Conservation (phyloP, 1,140 invertebrate genomes). For the Pomacea maculata region DNA sequence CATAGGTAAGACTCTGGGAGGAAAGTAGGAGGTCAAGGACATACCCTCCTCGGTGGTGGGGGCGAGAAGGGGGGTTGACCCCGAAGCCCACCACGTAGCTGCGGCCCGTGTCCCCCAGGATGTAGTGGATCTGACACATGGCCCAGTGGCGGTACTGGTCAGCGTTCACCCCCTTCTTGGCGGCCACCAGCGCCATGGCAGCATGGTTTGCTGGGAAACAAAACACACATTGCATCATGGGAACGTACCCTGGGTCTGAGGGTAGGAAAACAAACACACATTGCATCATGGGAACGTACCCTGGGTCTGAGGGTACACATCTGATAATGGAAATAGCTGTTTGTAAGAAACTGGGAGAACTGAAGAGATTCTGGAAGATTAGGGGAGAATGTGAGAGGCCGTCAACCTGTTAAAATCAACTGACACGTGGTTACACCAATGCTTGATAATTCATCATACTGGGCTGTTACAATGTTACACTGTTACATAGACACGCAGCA, state of each 20-base stretch:
- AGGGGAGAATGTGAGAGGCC: no score
- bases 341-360: no score
- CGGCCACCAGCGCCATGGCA: conserved; percentile 33
- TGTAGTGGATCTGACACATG: conserved; percentile 72
- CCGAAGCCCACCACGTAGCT: conserved; percentile 76
- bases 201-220: conserved; percentile 31
- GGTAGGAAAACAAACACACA: background rate
- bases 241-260: background rate
- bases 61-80: conserved; percentile 69
- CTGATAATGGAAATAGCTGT: no score
- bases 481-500: no score
- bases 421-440: no score
- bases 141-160: conserved; percentile 68
- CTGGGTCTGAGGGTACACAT: background rate
- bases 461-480: no score
- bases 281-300: background rate
- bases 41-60: conserved; percentile 52
- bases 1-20: no score
- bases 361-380: no score
- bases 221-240: background rate
- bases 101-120: conserved; percentile 71
- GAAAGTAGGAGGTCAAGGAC: background rate
- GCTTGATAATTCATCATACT: no score
- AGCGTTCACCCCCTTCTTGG: conserved; percentile 24
- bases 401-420: no score